Conservation (phyloP, 2,888 invertebrate genomes). For the Drosophila colorata region DNA sequence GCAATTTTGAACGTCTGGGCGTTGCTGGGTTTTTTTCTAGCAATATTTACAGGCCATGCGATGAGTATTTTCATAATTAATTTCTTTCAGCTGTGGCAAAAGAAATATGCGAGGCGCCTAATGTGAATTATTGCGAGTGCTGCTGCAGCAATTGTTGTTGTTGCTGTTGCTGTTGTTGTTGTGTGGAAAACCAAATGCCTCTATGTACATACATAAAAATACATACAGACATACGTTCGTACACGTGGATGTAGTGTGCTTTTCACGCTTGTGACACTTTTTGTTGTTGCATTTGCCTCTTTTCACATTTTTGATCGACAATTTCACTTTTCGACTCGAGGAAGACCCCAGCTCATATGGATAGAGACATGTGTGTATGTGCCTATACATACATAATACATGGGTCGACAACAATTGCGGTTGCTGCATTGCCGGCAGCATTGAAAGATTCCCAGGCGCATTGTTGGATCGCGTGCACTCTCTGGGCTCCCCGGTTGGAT, state of each 20-base stretch:
- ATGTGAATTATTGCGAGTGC: conserved; percentile 62
- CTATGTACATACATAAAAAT: conserved; percentile 3
- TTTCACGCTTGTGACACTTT: conserved; percentile 69
- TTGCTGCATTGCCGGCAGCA: conserved; percentile 25
- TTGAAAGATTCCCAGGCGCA: conserved; percentile 68
- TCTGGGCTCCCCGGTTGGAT: conserved; percentile 14
- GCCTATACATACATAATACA: conserved; percentile 23
- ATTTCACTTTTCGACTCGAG: conserved; percentile 70
- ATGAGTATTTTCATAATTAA: conserved; percentile 75
- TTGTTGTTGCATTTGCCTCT: conserved; percentile 54
- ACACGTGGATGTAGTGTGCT: conserved; percentile 25
- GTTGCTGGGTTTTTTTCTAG: conserved; percentile 9
- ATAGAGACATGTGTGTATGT: not conserved
- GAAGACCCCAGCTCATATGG: conserved; percentile 30
- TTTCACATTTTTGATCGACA: conserved; percentile 72
- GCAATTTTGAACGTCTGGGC: conserved; percentile 30
- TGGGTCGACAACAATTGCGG: conserved; percentile 70
- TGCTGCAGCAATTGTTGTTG: conserved; percentile 25
- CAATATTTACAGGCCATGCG: conserved; percentile 53
- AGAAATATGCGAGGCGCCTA: conserved; percentile 46
- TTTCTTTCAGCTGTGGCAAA: conserved; percentile 58
- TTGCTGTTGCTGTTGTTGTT: conserved; percentile 30
- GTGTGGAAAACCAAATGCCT: conserved; percentile 57
- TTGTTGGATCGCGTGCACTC: conserved; percentile 69
- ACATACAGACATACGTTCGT: conserved; percentile 1